Evolutionary conservation across 2,113 vertebrate species (phyloP), one percentile per base, ranked within the genome.

Genomic region (Nansenia antarctica): DNA sequence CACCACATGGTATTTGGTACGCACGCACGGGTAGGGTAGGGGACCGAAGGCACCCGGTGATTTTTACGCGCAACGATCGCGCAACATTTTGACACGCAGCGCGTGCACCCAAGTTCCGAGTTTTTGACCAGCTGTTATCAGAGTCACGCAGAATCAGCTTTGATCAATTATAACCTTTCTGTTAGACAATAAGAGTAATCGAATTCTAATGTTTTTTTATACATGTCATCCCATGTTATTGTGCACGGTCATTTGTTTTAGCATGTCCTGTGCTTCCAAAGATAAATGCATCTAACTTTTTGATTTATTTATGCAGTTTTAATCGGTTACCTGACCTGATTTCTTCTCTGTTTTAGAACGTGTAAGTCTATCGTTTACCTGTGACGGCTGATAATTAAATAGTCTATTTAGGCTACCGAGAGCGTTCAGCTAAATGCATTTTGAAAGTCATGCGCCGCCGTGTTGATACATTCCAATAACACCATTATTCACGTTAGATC

Each of bases 381-480:
- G 29, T 18, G 26, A 30, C 3, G 14, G 15, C 29, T 31, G 29
- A 12, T 5, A 57, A 57, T 30, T 4, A 57, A 31, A 57, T 57
- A 57, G 7, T 31, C n/a, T n/a, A n/a, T n/a, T n/a, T 45, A 18
- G 42, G 42, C n/a, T 57, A 57, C 54, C 6, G 54, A 30, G 30
- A 57, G 5, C 15, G 27, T 27, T 30, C 53, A 11, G 3, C 26
- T 55, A 29, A n/a, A 55, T 55, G 24, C 26, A 55, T 32, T 58
- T 30, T 6, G 9, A 31, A 58, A 30, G 29, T 15, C 55, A 58
- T 27, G 15, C 27, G 2, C 14, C 29, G 11, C 55, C 15, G 12
- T 58, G 55, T 58, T 58, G 29, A 27, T 58, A 29, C 29, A 58
- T 15, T 58, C 8, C 22, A 60, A 35, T 37, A 60, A 60, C n/a